These are phyloP conservation scores for Pocota personata DNA, from an alignment of 2,888 invertebrate species.

Conservation along the genomic window DNA sequence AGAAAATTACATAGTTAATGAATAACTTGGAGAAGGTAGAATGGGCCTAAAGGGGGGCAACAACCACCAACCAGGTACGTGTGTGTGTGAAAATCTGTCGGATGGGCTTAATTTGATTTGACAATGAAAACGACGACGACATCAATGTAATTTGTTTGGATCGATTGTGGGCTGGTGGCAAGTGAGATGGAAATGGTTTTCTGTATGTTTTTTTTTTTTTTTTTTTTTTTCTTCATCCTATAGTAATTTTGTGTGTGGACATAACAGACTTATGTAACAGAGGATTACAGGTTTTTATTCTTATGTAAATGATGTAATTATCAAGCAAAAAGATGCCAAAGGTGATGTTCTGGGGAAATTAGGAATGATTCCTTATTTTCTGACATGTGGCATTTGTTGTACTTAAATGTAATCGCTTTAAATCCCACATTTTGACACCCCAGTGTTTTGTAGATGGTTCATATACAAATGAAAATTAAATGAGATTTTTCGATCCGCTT, in stretches of 20 bases:
- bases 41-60: neutral
- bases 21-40: slow-evolving; percentile 4
- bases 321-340: neutral
- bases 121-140: slow-evolving; percentile 37
- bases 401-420: slow-evolving; percentile 5
- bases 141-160: slow-evolving; percentile 6
- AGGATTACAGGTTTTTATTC: slow-evolving; percentile 5
- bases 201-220: neutral
- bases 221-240: neutral
- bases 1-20: slow-evolving; percentile 41
- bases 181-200: neutral
- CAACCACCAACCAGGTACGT: neutral
- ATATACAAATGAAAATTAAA: neutral
- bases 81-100: slow-evolving; percentile 7
- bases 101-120: slow-evolving; percentile 49
- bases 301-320: slow-evolving; percentile 21
- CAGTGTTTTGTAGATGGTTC: neutral
- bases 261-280: neutral
- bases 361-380: neutral
- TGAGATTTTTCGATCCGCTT: neutral
- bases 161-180: slow-evolving; percentile 15
- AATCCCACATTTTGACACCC: neutral
- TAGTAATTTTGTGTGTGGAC: neutral
- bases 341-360: neutral
- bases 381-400: neutral